phyloP scores from a whole-genome alignment of 2,888 invertebrate genomes.

The Drosophila meridionalis region DNA sequence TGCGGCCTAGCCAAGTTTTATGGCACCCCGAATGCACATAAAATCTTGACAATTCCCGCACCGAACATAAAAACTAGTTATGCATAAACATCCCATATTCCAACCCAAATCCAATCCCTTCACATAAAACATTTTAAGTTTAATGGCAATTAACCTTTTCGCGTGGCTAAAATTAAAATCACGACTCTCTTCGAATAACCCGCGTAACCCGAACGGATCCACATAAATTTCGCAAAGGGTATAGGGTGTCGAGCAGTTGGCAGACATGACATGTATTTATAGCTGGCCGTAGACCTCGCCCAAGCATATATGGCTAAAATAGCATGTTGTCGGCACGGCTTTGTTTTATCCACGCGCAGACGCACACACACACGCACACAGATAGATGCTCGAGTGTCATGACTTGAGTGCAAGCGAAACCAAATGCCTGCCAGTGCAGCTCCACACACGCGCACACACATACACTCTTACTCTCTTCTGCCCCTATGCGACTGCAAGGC shows the following conservation, averaged over 20 bases:
- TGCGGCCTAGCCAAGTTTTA: slow-evolving; percentile 55
- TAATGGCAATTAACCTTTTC: slow-evolving; percentile 73
- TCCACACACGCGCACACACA: slow-evolving; percentile 9
- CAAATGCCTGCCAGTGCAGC: slow-evolving; percentile 43
- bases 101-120: neutral
- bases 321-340: slow-evolving; percentile 51
- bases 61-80: slow-evolving; percentile 61
- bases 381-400: slow-evolving; percentile 20
- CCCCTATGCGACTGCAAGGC: neutral
- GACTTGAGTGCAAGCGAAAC: slow-evolving; percentile 54
- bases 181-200: slow-evolving; percentile 61
- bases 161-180: slow-evolving; percentile 72
- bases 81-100: slow-evolving; percentile 21
- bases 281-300: slow-evolving; percentile 66
- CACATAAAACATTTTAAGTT: slow-evolving; percentile 65
- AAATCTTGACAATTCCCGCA: slow-evolving; percentile 68
- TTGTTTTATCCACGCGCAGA: slow-evolving; percentile 43
- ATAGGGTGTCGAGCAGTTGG: slow-evolving; percentile 11
- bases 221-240: slow-evolving; percentile 57
- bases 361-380: slow-evolving; percentile 5
- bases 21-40: slow-evolving; percentile 68
- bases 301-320: slow-evolving; percentile 72
- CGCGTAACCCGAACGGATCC: slow-evolving; percentile 45
- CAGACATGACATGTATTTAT: slow-evolving; percentile 75
- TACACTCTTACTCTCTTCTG: neutral